Percentiles rank a stretch among this genome's conserved stretches.
Conservation (phyloP, 2,888 invertebrate genomes). For the Plemyria rubiginata region DNA sequence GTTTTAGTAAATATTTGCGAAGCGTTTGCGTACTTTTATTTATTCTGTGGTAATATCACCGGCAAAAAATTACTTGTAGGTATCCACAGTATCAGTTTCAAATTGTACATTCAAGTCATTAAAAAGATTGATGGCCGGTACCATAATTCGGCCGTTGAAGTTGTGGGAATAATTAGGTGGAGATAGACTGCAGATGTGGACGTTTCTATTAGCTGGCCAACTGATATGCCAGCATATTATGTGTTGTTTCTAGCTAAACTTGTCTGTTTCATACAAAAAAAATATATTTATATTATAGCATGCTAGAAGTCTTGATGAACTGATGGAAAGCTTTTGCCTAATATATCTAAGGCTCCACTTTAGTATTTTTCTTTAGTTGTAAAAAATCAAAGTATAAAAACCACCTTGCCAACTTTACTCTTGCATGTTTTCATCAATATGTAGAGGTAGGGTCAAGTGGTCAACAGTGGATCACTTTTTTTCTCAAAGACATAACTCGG, state of each 20-base stretch:
- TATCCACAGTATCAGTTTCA: constrained; percentile 24
- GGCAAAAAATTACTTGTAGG: constrained; percentile 27
- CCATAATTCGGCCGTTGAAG: constrained; percentile 15
- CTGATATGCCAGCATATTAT: constrained; percentile 8
- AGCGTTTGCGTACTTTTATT: no score
- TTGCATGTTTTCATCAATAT: no score
- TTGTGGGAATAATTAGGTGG: constrained; percentile 21
- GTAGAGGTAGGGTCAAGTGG: no score
- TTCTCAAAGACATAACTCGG: no score
- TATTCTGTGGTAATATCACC: constrained; percentile 39
- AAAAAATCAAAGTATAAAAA: no score
- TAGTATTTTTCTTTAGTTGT: no score
- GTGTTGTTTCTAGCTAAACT: neutral
- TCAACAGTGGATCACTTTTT: no score
- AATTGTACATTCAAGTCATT: constrained; percentile 23
- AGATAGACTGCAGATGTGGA: constrained; percentile 14
- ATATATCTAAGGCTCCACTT: no score
- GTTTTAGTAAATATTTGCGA: constrained; percentile 38
- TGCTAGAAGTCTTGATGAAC: no score
- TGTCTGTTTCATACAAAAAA: neutral
- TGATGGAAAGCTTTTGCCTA: no score
- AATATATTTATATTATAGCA: no score
- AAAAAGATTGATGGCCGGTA: constrained; percentile 27
- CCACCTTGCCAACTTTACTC: no score
- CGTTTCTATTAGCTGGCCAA: constrained; percentile 16